Base-by-base conservation (phyloP, 2,888 invertebrate species). In the Tachystola acroxantha region DNA sequence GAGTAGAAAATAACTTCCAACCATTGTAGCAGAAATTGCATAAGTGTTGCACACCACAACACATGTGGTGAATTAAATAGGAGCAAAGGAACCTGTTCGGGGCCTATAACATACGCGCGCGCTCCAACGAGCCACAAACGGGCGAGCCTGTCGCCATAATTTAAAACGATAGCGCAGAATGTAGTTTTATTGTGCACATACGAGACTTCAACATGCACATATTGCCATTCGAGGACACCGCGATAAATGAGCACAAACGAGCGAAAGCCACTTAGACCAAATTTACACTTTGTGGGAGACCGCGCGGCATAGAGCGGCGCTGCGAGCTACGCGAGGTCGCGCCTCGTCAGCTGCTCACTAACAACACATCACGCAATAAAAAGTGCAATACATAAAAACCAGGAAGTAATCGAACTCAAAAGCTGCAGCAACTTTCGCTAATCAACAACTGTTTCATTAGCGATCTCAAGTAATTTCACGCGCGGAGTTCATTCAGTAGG, bases 281-380 rank as follows among this genome's bases (percentile, higher is more conserved):
- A 84, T 85, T 84, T 82, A 85, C 78, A 75, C 86, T 85, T 79
- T 66, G 86, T 80, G 86, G 86, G 86, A 85, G 86, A 82, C 74
- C 76, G 64, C 70, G 69, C 49, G 63, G 67, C 65, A 68, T 49
- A 10, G 12, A 14, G 64, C 70, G 67, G 56, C 50, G 67, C 65
- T 67, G 50, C 63, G 57, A 57, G 64, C 43, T 59, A 64, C 56
- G 53, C 53, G 48, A 51, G 40, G 53, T 44, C 48, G 47, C 46
- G 10, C 14, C 13, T 54, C 63, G 67, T 81, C 85, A 81, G 84
- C 84, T 82, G 82, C 79, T 81, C 55, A 53, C 61, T 57, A 9
- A 32, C 10, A 11, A 13, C 25, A 11, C 11, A 27, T 2, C 24
- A 24, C n/a, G n/a, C 4, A 24, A 27, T 27, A 12, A 10, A 10